A percentile compares a stretch with the other conserved stretches of the same genome.
phyloP scores from a whole-genome alignment of 1,140 invertebrate genomes.

The Oncopodura yosiiana region DNA sequence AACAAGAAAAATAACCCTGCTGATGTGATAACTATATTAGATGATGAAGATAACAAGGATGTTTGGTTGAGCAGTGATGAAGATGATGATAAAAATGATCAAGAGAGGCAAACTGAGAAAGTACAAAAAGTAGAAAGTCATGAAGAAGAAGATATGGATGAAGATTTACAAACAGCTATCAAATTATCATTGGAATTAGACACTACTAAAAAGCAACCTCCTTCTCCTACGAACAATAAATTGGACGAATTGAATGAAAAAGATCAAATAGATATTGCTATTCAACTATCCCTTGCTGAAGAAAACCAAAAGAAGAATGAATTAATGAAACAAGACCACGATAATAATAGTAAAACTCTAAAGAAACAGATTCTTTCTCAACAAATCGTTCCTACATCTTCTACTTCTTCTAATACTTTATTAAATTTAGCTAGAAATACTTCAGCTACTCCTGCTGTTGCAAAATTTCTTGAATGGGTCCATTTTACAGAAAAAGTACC shows the following conservation, averaged over 20 bases:
- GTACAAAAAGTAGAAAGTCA: neutral
- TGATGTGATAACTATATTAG: slow-evolving; percentile 5
- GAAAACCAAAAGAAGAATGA: slow-evolving; percentile 13
- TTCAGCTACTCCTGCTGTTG: no score
- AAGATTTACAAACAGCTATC: slow-evolving; percentile 22
- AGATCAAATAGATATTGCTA: slow-evolving; percentile 35
- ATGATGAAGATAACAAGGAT: slow-evolving; percentile 12
- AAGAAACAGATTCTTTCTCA: no score
- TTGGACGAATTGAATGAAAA: slow-evolving; percentile 20
- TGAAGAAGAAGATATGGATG: slow-evolving; percentile 3
- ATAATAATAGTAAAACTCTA: slow-evolving; percentile 18
- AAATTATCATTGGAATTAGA: slow-evolving; percentile 10
- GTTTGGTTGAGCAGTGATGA: slow-evolving; percentile 10
- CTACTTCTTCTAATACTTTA: no score
- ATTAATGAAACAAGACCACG: slow-evolving; percentile 22
- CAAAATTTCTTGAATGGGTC: slow-evolving; percentile 5
- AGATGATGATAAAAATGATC: neutral
- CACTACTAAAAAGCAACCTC: slow-evolving; percentile 12
- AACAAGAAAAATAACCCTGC: no score
- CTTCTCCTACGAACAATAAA: no score
- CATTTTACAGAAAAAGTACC: neutral
- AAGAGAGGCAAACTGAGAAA: neutral
- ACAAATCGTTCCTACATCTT: no score
- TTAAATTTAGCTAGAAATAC: neutral
- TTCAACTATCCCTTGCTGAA: no score